Evolutionary conservation across 2,113 vertebrate species (phyloP), one percentile per base, ranked within the genome.

Genomic region (Peromyscus leucopus): DNA sequence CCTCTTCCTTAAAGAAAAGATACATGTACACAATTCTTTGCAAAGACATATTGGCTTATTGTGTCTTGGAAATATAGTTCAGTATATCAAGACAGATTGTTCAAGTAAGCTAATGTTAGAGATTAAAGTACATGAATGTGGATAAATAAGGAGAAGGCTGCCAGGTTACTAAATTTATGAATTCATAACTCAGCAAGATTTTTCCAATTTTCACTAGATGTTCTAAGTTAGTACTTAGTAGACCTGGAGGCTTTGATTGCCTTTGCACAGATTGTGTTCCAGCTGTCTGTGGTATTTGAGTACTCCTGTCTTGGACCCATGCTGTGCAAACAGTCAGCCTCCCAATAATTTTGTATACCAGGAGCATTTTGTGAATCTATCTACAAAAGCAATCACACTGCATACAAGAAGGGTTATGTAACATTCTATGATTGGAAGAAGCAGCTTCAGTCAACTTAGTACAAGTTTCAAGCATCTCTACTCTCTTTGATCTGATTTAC

Each of bases 261-360:
- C 97, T 98, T 98, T 98, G 97, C 97, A 98, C 97, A 98, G 97
- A 98, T 97, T 98, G 98, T 31, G 61, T 98, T 98, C 97, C 98
- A 98, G 98, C 97, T 98, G 96, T 98, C 98, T 98, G 96, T 94
- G 12, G 97, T 98, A 98, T 98, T 98, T 97, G 97, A 98, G 96
- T 96, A 97, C 86, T 94, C 95, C 98, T 98, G 97, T 98, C 97
- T 97, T 88, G 93, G 97, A 97, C 91, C 94, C 98, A 98, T 93
- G 96, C 98, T 98, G 97, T 98, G 97, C 89, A 97, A 98, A 98
- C 96, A 98, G 96, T 97, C 97, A 98, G 95, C 94, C 94, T 98
- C 97, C 96, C 96, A 98, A 80, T 2, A 98, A 97, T 96, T 97
- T 93, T 98, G 97, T 98, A 98, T 97, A 98, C 97, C 97, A 98